These are phyloP conservation scores for Callipepla squamata DNA, from an alignment of 2,113 vertebrate genomes.

Conservation along the genomic window DNA sequence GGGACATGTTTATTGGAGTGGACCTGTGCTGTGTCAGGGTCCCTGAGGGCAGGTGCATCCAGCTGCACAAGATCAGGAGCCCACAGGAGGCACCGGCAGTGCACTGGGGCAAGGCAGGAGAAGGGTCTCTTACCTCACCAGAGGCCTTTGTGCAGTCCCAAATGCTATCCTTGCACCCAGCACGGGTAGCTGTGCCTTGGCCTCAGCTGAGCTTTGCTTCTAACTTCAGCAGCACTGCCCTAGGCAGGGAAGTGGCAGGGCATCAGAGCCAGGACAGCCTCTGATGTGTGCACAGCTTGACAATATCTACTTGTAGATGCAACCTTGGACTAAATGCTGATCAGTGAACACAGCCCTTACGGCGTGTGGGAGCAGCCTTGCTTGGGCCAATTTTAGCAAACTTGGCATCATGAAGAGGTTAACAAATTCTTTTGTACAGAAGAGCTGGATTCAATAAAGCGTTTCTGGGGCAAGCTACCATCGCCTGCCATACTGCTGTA, in stretches of 20 bases:
- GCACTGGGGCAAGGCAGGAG: background rate
- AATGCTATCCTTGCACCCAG: background rate
- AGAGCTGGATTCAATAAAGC: conserved; percentile 80
- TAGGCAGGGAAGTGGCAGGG: background rate
- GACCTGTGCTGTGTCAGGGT: background rate
- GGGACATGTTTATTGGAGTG: background rate
- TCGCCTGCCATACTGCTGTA: conserved; percentile 68
- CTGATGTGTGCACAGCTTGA: background rate
- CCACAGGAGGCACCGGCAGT: background rate
- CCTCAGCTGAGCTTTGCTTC: background rate
- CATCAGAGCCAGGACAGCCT: background rate
- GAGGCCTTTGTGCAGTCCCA: background rate
- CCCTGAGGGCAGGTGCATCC: background rate
- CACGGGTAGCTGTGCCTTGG: background rate
- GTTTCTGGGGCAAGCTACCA: conserved; percentile 66
- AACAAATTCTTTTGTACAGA: conserved; percentile 70
- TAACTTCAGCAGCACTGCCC: background rate
- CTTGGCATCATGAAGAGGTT: conserved; percentile 53
- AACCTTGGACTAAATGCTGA: background rate
- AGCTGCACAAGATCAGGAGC: accelerated
- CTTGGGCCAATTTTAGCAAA: conserved; percentile 33
- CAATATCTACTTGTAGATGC: background rate
- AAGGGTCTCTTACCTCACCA: background rate
- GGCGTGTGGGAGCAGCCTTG: background rate
- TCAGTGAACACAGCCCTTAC: background rate